Base-by-base conservation (phyloP, 2,888 invertebrate species). In the Cerastis leucographa region DNA sequence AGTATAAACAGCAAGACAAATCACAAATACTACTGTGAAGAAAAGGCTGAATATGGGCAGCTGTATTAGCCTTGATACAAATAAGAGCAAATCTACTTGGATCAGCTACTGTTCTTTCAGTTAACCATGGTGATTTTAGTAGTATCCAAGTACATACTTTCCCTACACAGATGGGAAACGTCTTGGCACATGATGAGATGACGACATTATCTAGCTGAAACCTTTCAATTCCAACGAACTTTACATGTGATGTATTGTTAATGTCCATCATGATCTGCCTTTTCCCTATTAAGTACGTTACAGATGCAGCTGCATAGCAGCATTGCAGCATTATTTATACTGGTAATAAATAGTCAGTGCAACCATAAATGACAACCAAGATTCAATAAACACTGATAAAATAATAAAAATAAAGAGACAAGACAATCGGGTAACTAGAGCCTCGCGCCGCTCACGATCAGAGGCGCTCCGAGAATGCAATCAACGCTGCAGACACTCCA, bases 401-500 rank as follows among this genome's bases (percentile, higher is more conserved):
- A 70, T 65, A 76, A 80, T 75, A 87, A 85, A 78, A 83, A 76
- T 65, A 73, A 49, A 65, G n/a, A 59, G 29, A 44, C 44, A 71
- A 77, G 71, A 77, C 70, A 74, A 79, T 78, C 69, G 35, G 71
- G 73, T 71, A 84, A 78, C 72, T 65, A 66, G 74, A 78, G 71
- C 73, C 62, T 62, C 44, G 54, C 62, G 29, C 54, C 61, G 68
- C 78, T 78, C 71, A 54, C 81, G 72, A 79, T 77, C 75, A 78
- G 59, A 62, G 62, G 71, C 71, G 66, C 62, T 77, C 70, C 46
- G 76, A 81, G 85, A 88, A 89, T 85, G 87, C 87, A 89, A 91
- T 91, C 89, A 89, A 81, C 86, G 80, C 83, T 70, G 81, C 71
- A 70, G 67, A 81, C 76, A 81, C 72, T 83, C 85, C 87, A 86